phyloP scores from a whole-genome alignment of 1,140 invertebrate species.

The Panulirus ornatus region DNA sequence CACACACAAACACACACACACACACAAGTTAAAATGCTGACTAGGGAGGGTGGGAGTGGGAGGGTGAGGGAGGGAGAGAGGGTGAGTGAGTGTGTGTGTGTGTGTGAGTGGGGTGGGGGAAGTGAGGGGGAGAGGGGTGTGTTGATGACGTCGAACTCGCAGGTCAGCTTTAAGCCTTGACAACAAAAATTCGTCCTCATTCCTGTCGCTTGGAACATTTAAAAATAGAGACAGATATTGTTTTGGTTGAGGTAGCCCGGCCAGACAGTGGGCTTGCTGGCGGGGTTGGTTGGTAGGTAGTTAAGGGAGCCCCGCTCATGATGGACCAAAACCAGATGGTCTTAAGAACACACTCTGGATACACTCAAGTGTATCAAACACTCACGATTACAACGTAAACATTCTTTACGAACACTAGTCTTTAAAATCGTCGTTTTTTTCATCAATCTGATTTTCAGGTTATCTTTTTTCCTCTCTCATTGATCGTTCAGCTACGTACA shows the following conservation, averaged over 20 bases:
- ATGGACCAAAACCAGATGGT: no score
- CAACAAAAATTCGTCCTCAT: background rate
- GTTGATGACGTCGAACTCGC: conserved; percentile 24
- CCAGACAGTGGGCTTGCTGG: no score
- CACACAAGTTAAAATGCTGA: background rate
- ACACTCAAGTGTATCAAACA: no score
- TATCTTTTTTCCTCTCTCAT: no score
- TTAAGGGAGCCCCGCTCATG: no score
- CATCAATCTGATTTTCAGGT: no score
- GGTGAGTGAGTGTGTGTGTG: background rate
- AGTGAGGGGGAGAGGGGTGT: background rate
- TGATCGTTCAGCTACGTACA: no score
- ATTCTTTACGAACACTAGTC: no score
- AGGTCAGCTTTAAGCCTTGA: conserved; percentile 45
- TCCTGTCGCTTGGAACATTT: background rate
- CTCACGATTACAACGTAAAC: no score
- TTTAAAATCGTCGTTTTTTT: no score
- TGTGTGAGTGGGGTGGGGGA: background rate
- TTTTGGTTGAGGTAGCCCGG: background rate
- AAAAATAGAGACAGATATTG: background rate
- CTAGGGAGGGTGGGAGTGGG: background rate
- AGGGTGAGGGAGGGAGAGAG: background rate
- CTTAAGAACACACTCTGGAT: no score
- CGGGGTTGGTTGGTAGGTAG: no score
- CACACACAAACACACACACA: background rate